Percentiles rank a stretch among this genome's conserved stretches.
Conservation (phyloP, 2,113 vertebrate species). For the human region GRCh38 chr6:161369001-161369500, state of each 20-base stretch:
- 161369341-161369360: rapidly evolving
- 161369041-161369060: not conserved
- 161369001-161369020: not conserved
- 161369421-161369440: rapidly evolving
- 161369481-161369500: not conserved
- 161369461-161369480: not conserved
- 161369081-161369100: not conserved
- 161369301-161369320: not conserved
- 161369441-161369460: not conserved
- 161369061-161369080: not conserved
- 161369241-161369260: not conserved
- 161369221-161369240: not conserved
- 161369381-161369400: not conserved
- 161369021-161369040: rapidly evolving
- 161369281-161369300: too few species aligned
- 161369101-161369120: not conserved
- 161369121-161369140: not conserved
- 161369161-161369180: not conserved
- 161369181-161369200: not conserved
- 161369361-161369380: not conserved
- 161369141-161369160: not conserved
- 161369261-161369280: not conserved
- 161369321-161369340: not conserved
- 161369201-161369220: rapidly evolving
- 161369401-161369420: rapidly evolving